A percentile compares a stretch with the other conserved stretches of the same genome.
Conservation (phyloP, 2,113 vertebrate species). For the Psephotus haematonotus region DNA sequence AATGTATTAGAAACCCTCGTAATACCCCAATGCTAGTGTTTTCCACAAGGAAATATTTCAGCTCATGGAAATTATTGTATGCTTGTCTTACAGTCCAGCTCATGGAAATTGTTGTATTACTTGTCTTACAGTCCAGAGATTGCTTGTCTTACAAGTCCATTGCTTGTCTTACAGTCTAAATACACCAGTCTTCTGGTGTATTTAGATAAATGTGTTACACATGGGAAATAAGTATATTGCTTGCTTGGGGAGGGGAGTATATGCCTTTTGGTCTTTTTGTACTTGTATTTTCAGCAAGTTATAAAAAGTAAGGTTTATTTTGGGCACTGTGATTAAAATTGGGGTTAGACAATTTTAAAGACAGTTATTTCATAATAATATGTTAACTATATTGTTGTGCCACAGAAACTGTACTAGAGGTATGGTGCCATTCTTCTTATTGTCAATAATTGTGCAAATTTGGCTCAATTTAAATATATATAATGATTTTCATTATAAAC, state of each 20-base stretch:
- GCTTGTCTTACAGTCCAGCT: not conserved
- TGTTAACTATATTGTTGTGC: not conserved
- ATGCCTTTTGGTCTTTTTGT: not conserved
- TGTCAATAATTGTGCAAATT: not conserved
- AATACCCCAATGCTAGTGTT: not conserved
- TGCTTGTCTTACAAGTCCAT: not conserved
- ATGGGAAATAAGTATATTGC: not conserved
- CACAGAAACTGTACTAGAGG: not conserved
- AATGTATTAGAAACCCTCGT: not conserved
- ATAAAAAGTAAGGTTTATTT: not conserved
- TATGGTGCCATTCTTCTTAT: not conserved
- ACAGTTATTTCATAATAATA: not conserved
- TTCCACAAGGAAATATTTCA: not conserved
- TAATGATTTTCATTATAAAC: not conserved
- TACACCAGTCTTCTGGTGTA: not conserved
- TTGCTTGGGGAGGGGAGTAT: not conserved
- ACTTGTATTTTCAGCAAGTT: not conserved
- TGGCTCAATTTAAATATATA: not conserved
- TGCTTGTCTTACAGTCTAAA: not conserved
- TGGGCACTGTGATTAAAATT: not conserved
- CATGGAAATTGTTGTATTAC: not conserved
- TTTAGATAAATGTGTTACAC: not conserved
- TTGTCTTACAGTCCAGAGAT: not conserved
- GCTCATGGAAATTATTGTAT: not conserved
- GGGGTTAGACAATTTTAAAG: not conserved